Evolutionary conservation across 2,888 invertebrate species (phyloP), one percentile per base, ranked within the genome.

Genomic region (Rhagium mordax): DNA sequence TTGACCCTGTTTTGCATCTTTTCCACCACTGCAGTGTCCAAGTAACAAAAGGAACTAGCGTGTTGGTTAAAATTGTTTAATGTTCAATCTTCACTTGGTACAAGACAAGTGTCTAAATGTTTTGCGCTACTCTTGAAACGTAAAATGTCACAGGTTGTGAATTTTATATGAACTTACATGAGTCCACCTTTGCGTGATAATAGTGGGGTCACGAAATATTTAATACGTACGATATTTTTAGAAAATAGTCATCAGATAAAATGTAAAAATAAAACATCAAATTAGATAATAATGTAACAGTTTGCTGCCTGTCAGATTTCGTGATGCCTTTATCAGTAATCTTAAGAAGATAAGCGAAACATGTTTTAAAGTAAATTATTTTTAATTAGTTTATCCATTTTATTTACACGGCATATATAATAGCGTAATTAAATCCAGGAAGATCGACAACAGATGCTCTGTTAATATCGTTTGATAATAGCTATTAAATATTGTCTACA

Each of bases 1-100:
- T 57, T 57, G 55, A 57, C 27, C 55, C 27, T 24, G 55, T 57
- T 57, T 57, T 2, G 16, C 24, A 57, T 15, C 27, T 24, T 16
- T 53, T 21, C 13, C 3, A 41, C 41, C n/a, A 41, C 41, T n/a
- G 3, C 41, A 3, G 4, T 10, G 13, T n/a, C 41, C 1, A 41
- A 41, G 8, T 13, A 41, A 20, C 53, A 53, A 21, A 21, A 21
- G 20, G 13, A 21, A 24, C 53, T 21, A 20, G 21, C 10, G 24
- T n/a, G n/a, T n/a, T 13, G n/a, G n/a, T n/a, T n/a, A n/a, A n/a
- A n/a, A n/a, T n/a, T n/a, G n/a, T n/a, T n/a, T n/a, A n/a, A n/a
- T n/a, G n/a, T n/a, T n/a, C n/a, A n/a, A n/a, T n/a, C n/a, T n/a
- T n/a, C n/a, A n/a, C n/a, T n/a, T n/a, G n/a, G n/a, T n/a, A n/a